Conservation (phyloP, 2,888 invertebrate species). For the Agriopis leucophaearia region DNA sequence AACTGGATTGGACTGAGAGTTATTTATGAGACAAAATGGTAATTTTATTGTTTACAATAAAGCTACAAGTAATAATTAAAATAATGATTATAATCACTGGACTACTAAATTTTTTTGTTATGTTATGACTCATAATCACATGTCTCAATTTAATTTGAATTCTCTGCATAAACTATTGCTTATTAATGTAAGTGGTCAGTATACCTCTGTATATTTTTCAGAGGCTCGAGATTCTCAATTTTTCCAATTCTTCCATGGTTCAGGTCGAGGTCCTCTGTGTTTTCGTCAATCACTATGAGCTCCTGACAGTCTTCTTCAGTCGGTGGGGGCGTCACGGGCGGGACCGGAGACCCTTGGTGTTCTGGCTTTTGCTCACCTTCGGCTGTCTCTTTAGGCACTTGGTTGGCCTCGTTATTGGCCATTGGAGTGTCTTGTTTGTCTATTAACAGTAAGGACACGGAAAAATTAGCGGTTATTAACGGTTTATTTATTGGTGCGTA, state of each 20-base stretch:
- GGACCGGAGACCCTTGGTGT: slow-evolving; percentile 56
- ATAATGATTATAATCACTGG: background rate
- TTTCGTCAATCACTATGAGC: slow-evolving; percentile 88
- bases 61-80: background rate
- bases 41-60: too few relatives aligned
- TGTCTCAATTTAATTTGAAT: background rate
- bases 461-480: background rate
- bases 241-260: slow-evolving; percentile 95
- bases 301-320: slow-evolving; percentile 83
- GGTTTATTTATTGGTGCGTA: background rate
- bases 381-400: slow-evolving; percentile 40
- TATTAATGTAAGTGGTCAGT: background rate
- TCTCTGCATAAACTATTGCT: too few relatives aligned
- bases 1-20: too few relatives aligned
- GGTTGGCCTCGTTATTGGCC: slow-evolving; percentile 52
- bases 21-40: too few relatives aligned
- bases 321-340: slow-evolving; percentile 65
- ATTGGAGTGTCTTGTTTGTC: slow-evolving; percentile 62
- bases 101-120: background rate
- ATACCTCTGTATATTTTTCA: slow-evolving; percentile 90
- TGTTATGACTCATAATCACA: slow-evolving; percentile 19
- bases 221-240: slow-evolving; percentile 93
- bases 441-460: slow-evolving; percentile 40
- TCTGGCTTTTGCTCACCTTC: slow-evolving; percentile 41
- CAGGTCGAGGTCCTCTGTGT: slow-evolving; percentile 92